Evolutionary conservation across 92 coral and sea anemone species (phyloP).

Genomic region (Bergia sp.): DNA sequence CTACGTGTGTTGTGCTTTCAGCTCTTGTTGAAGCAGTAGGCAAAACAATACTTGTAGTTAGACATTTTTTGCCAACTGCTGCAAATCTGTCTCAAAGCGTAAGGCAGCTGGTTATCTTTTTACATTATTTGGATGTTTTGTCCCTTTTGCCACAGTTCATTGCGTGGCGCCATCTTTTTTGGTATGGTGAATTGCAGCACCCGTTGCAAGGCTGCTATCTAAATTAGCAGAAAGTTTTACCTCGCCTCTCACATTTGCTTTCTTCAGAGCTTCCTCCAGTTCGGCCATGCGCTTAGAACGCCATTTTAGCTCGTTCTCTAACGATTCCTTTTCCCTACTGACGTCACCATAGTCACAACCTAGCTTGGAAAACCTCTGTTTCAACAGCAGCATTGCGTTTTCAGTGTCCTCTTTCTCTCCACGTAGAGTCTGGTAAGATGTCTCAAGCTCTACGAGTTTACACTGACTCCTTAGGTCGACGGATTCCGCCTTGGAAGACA

Average conservation of each 20-base stretch:
- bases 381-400: conserved; percentile 33
- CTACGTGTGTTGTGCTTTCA: no score
- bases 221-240: background rate
- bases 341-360: conserved; percentile 44
- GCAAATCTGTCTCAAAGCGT: no score
- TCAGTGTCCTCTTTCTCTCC: conserved; percentile 61
- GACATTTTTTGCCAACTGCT: no score
- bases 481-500: conserved; percentile 1
- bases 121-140: no score
- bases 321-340: conserved; percentile 45
- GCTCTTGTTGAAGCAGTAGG: no score
- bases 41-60: no score
- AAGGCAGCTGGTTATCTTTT: no score
- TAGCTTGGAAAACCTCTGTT: conserved; percentile 50
- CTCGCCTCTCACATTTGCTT: background rate
- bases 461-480: conserved; percentile 37
- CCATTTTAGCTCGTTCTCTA: conserved; percentile 51
- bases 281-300: conserved; percentile 55
- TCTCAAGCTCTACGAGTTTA: conserved; percentile 37
- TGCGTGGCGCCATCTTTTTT: no score
- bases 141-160: no score
- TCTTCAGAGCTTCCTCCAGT: conserved; percentile 22
- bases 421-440: conserved; percentile 37
- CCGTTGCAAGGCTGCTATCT: background rate
- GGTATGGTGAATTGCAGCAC: no score